These are phyloP conservation scores for Phataginus tricuspis DNA, from an alignment of 2,797 vertebrate species.

Conservation along the genomic window DNA sequence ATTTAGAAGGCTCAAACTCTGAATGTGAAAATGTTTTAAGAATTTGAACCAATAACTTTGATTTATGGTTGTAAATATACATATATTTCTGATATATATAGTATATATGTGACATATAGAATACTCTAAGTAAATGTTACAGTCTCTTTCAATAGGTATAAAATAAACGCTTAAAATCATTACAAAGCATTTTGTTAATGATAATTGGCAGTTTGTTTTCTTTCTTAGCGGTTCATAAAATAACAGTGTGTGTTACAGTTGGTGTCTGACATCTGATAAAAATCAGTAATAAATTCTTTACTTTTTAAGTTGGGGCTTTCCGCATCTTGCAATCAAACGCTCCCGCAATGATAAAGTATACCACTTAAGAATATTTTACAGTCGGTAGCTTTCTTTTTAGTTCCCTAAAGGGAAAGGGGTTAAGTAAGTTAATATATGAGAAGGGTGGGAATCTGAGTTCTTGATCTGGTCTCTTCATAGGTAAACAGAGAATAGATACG, in stretches of 20 bases:
- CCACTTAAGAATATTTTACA: not conserved
- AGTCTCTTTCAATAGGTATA: not conserved
- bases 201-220: not conserved
- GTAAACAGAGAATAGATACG: not conserved
- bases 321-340: constrained; percentile 5
- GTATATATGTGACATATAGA: not conserved
- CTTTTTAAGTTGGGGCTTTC: not conserved
- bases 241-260: not conserved
- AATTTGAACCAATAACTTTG: not conserved
- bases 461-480: not conserved
- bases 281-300: not conserved
- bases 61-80: not conserved
- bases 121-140: not conserved
- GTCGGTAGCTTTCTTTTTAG: not conserved
- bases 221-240: constrained; percentile 7
- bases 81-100: not conserved
- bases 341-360: not conserved
- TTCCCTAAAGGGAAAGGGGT: not conserved
- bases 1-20: constrained; percentile 30
- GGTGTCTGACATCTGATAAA: constrained; percentile 7
- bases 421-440: not conserved
- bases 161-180: not conserved
- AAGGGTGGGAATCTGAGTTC: not conserved
- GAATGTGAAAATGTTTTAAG: not conserved
- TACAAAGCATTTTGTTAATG: not conserved